A percentile compares a stretch with the other conserved stretches of the same genome.
Conservation (phyloP, 2,797 vertebrate genomes). For the Gobio occitaniae region DNA sequence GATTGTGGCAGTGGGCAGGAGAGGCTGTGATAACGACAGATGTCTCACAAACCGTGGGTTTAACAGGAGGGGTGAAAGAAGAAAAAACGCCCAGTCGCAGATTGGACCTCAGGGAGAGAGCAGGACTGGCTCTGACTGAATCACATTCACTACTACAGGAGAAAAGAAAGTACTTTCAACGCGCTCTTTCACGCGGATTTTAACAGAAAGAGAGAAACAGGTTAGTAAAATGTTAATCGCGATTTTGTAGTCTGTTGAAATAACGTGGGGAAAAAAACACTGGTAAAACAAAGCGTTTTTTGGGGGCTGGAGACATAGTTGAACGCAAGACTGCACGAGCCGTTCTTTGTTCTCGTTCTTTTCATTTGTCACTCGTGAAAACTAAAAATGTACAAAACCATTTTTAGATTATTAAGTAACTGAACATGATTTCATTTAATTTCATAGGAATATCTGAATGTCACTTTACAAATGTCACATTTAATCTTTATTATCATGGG, state of each 20-base stretch:
- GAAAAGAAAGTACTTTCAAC: constrained; percentile 56
- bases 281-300: constrained; percentile 1
- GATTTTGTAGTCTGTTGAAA: not conserved
- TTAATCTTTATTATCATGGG: not conserved
- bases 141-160: constrained; percentile 66
- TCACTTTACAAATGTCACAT: not conserved
- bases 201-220: constrained; percentile 65
- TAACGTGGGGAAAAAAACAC: not conserved
- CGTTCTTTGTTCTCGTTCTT: constrained; percentile 61
- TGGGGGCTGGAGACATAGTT: constrained; percentile 22
- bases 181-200: constrained; percentile 52
- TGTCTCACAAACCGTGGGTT: constrained; percentile 74
- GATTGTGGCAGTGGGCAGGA: constrained; percentile 72
- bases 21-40: constrained; percentile 80
- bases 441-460: not conserved
- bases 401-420: not conserved
- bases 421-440: not conserved
- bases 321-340: constrained; percentile 21
- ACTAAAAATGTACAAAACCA: not conserved
- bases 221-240: constrained; percentile 63
- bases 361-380: not conserved
- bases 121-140: constrained; percentile 78
- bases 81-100: constrained; percentile 67
- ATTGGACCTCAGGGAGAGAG: constrained; percentile 73
- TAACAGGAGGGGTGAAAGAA: constrained; percentile 69